Evolutionary conservation across 2,113 vertebrate genomes (phyloP).

Genomic region (Hemibagrus wyckioides): DNA sequence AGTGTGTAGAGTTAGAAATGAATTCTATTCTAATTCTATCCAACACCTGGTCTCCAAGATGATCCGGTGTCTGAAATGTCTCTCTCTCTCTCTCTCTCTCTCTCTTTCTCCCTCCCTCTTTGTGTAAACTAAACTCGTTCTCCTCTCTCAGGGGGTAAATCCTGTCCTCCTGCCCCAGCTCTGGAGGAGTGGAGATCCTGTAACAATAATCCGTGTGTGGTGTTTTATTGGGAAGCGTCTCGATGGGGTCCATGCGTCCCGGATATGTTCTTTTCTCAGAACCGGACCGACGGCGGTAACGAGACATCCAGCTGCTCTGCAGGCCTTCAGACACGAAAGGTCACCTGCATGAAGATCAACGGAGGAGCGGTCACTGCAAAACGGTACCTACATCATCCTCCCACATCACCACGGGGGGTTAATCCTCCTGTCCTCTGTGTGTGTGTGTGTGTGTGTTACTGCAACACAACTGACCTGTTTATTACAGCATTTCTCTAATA

Average conservation of each 20-base stretch:
- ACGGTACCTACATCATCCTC: constrained; percentile 75
- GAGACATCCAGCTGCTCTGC: constrained; percentile 75
- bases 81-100: no score
- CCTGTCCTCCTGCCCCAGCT: constrained; percentile 80
- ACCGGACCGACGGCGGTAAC: constrained; percentile 70
- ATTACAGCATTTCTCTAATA: background rate
- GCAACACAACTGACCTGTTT: background rate
- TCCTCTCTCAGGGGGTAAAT: constrained; percentile 68
- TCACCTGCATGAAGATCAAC: constrained; percentile 82
- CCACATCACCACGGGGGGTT: background rate
- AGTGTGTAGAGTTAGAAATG: no score
- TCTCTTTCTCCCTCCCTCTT: no score
- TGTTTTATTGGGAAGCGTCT: constrained; percentile 86
- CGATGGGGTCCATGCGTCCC: constrained; percentile 84
- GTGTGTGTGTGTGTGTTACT: constrained; percentile 1
- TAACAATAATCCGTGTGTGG: constrained; percentile 81
- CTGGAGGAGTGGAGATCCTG: constrained; percentile 87
- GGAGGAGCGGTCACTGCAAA: constrained; percentile 82
- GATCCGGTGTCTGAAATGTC: background rate
- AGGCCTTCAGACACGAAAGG: constrained; percentile 84
- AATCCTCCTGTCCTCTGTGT: background rate
- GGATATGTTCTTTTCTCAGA: constrained; percentile 68
- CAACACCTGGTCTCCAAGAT: background rate
- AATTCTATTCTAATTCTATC: no score
- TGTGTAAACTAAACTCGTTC: background rate